phyloP scores from a whole-genome alignment of 2,797 vertebrate genomes.

The Ctenopoma kingsleyae region DNA sequence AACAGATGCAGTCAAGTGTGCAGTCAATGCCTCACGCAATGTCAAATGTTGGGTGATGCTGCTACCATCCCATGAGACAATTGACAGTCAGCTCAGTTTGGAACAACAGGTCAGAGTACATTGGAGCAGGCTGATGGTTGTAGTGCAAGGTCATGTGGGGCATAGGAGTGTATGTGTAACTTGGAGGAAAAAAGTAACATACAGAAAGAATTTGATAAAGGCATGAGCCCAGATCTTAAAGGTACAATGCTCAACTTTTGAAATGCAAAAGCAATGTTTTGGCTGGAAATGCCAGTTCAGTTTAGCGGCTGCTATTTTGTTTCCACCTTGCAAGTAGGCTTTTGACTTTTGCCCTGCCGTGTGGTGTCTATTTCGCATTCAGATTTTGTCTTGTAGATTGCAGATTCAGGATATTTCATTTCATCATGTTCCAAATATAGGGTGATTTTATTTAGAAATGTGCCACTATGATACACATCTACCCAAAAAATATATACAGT shows the following conservation, averaged over 20 bases:
- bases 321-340: no score
- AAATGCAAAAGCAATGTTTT: background rate
- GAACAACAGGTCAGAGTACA: slow-evolving; percentile 43
- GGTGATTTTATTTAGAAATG: no score
- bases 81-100: slow-evolving; percentile 22
- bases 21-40: slow-evolving; percentile 56
- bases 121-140: background rate
- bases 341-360: no score
- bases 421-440: no score
- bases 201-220: background rate
- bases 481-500: no score
- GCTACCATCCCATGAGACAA: slow-evolving; percentile 33
- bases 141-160: slow-evolving; percentile 5
- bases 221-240: background rate
- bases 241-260: background rate
- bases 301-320: no score
- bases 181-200: background rate
- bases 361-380: no score
- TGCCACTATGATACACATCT: no score
- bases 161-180: background rate
- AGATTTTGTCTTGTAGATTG: no score
- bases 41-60: slow-evolving; percentile 45
- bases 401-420: no score
- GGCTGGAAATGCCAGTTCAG: no score
- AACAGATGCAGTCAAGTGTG: slow-evolving; percentile 57